Conservation (phyloP, 2,888 invertebrate genomes). For the Ornithoptera priamus region DNA sequence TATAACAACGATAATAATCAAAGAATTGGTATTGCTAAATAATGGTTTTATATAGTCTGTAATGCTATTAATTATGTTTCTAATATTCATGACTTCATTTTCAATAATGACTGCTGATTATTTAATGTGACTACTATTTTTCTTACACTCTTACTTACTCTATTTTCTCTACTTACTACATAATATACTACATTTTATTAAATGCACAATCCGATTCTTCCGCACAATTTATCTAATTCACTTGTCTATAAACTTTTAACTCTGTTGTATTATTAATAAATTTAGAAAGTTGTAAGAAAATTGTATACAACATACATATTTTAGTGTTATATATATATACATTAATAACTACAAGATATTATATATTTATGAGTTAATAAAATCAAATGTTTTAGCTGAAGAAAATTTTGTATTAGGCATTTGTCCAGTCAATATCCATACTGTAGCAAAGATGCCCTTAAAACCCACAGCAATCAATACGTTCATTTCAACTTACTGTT, state of each 20-base stretch:
- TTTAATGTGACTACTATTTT: neutral
- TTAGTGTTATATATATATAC: neutral
- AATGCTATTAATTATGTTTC: neutral
- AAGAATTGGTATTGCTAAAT: neutral
- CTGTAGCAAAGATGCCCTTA: neutral
- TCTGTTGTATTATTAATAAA: slow-evolving; percentile 1
- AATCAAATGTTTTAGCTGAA: slow-evolving; percentile 1
- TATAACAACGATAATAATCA: neutral
- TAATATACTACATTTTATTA: neutral
- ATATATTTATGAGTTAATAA: neutral
- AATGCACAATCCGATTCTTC: slow-evolving; percentile 31
- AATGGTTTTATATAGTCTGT: neutral
- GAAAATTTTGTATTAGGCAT: slow-evolving; percentile 1
- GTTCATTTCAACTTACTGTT: slow-evolving; percentile 35
- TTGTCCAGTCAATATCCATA: neutral
- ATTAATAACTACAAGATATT: neutral
- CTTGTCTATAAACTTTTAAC: slow-evolving; percentile 8
- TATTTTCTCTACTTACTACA: neutral
- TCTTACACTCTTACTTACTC: neutral
- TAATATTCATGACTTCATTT: neutral
- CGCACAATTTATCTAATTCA: slow-evolving; percentile 29
- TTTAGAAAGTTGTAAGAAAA: neutral
- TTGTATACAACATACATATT: neutral
- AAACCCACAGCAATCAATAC: slow-evolving; percentile 35
- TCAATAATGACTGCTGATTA: neutral